Evolutionary conservation across 2,113 vertebrate genomes (phyloP).

Genomic region (Cephalophus harveyi): DNA sequence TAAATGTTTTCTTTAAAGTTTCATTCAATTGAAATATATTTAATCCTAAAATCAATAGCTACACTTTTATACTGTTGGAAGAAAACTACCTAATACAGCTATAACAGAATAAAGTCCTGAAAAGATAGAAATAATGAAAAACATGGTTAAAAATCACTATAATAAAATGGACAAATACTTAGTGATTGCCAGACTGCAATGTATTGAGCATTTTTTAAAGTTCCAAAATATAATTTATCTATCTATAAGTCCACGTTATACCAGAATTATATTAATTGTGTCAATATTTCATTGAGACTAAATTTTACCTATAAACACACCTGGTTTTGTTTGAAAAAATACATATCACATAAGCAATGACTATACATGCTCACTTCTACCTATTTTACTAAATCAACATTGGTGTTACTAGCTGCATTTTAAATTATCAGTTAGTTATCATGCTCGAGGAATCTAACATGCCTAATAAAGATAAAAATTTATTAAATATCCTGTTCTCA

Average conservation of each 20-base stretch:
- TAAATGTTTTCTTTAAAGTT: not conserved
- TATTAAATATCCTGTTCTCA: not conserved
- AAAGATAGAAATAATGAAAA: not conserved
- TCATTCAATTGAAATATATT: not conserved
- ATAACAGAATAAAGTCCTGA: not conserved
- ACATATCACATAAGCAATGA: not conserved
- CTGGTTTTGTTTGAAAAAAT: not conserved
- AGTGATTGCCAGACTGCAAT: not conserved
- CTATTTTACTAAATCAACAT: not conserved
- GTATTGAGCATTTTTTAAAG: not conserved
- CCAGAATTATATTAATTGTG: not conserved
- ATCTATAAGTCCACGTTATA: not conserved
- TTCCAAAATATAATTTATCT: not conserved
- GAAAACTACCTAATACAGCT: not conserved
- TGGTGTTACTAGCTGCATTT: not conserved
- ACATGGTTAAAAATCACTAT: not conserved
- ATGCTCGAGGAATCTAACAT: not conserved
- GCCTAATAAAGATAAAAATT: not conserved
- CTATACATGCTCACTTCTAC: not conserved
- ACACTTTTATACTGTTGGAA: not conserved
- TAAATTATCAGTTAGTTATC: not conserved
- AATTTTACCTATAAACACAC: not conserved
- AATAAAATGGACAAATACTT: not conserved
- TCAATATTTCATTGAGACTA: conserved; percentile 34
- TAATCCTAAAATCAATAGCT: not conserved